Conservation (phyloP, 2,113 vertebrate genomes). For the Siniperca knerii region DNA sequence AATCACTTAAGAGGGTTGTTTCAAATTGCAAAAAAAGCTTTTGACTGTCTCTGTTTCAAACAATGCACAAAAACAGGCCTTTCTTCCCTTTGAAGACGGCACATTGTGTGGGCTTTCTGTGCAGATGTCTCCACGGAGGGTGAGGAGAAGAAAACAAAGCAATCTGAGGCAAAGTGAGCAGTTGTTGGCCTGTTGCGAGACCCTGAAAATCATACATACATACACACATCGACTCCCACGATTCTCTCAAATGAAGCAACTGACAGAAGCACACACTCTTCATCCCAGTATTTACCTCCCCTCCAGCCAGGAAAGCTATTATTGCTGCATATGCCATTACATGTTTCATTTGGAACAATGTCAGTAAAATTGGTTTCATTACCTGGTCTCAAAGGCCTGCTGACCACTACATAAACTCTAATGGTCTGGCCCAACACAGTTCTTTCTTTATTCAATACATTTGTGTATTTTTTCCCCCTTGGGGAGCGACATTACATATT, state of each 20-base stretch:
- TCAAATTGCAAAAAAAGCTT: slow-evolving; percentile 41
- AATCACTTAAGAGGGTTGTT: slow-evolving; percentile 56
- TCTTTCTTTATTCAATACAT: slow-evolving; percentile 61
- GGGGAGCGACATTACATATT: background rate
- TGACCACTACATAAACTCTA: slow-evolving; percentile 54
- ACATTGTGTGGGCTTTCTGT: slow-evolving; percentile 27
- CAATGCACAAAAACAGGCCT: slow-evolving; percentile 20
- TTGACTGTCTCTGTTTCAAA: slow-evolving; percentile 25
- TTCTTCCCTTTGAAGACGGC: slow-evolving; percentile 43
- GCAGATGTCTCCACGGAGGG: slow-evolving; percentile 13
- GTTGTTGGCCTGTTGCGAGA: slow-evolving; percentile 26
- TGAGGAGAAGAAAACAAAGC: slow-evolving; percentile 21
- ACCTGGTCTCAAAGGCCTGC: slow-evolving; percentile 39
- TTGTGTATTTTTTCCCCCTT: slow-evolving; percentile 9
- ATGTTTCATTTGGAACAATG: slow-evolving; percentile 47
- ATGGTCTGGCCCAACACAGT: slow-evolving; percentile 27
- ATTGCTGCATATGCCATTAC: slow-evolving; percentile 40
- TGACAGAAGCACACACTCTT: slow-evolving; percentile 18
- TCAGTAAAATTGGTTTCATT: slow-evolving; percentile 49
- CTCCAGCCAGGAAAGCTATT: slow-evolving; percentile 62
- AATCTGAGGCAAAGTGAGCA: slow-evolving; percentile 8
- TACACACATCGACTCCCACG: background rate
- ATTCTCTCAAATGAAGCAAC: background rate
- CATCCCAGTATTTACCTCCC: slow-evolving; percentile 33
- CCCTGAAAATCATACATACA: slow-evolving; percentile 17